Evolutionary conservation across 2,888 invertebrate genomes (phyloP).

Genomic region (Perizoma affinitatum): DNA sequence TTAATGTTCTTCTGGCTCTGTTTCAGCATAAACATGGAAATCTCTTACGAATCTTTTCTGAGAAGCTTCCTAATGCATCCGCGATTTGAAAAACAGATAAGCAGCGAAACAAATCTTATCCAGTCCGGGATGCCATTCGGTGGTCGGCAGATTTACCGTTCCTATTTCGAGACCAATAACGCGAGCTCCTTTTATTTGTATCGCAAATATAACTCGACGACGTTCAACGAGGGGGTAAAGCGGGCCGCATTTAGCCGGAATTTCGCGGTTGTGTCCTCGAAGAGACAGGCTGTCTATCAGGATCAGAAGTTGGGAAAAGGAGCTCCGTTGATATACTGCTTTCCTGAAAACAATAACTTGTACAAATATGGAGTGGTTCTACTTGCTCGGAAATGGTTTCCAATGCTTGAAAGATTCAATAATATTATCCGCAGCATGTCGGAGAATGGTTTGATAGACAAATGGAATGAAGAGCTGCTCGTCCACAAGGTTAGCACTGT

Average conservation of each 20-base stretch:
- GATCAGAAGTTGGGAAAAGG: slow-evolving; percentile 76
- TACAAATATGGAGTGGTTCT: slow-evolving; percentile 81
- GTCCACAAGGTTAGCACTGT: slow-evolving; percentile 56
- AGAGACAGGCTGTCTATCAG: slow-evolving; percentile 74
- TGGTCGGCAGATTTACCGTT: slow-evolving; percentile 77
- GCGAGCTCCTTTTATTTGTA: slow-evolving; percentile 77
- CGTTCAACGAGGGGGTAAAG: slow-evolving; percentile 70
- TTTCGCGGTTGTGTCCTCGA: slow-evolving; percentile 75
- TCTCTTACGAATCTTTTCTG: slow-evolving; percentile 79
- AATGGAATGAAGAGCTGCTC: slow-evolving; percentile 77
- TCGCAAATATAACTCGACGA: slow-evolving; percentile 73
- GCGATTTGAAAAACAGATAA: slow-evolving; percentile 79
- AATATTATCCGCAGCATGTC: slow-evolving; percentile 75
- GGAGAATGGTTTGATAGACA: slow-evolving; percentile 78
- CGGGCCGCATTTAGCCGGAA: slow-evolving; percentile 67
- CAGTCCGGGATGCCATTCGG: slow-evolving; percentile 72
- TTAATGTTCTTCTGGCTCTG: slow-evolving; percentile 75
- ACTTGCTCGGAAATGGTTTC: slow-evolving; percentile 75
- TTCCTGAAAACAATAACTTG: slow-evolving; percentile 72
- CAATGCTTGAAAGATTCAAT: slow-evolving; percentile 72
- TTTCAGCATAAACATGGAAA: slow-evolving; percentile 78
- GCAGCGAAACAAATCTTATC: slow-evolving; percentile 72
- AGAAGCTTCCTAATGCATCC: slow-evolving; percentile 81
- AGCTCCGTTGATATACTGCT: slow-evolving; percentile 71
- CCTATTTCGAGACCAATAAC: slow-evolving; percentile 79